Evolutionary conservation across 2,797 vertebrate genomes (phyloP).

Genomic region (Amazonetta brasiliensis): DNA sequence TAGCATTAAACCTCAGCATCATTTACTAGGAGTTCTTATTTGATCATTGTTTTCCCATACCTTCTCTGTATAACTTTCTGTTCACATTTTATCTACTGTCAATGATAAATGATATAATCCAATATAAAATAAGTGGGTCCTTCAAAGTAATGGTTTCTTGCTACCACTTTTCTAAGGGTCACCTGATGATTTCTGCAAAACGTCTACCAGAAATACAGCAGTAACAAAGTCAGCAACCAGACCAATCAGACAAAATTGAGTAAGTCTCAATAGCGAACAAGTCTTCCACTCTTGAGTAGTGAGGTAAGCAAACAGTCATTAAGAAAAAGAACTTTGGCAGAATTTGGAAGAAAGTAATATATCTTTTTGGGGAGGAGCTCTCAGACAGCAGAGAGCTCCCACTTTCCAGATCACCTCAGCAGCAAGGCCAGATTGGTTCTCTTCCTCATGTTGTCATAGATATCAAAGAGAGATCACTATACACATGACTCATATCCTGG

Average conservation of each 20-base stretch:
- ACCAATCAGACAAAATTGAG: not conserved
- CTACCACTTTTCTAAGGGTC: not conserved
- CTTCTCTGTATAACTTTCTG: not conserved
- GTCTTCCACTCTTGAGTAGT: not conserved
- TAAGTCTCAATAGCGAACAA: not conserved
- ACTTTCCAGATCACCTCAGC: not conserved
- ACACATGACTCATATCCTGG: not conserved
- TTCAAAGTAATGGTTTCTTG: not conserved
- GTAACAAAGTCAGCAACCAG: fast-evolving
- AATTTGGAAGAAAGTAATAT: not conserved
- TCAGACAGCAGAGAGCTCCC: not conserved
- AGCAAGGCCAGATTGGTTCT: not conserved
- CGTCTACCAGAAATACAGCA: not conserved
- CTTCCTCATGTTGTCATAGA: not conserved
- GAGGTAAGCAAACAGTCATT: not conserved
- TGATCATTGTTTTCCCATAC: not conserved
- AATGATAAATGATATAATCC: not conserved
- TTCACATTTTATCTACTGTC: not conserved
- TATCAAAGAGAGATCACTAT: not conserved
- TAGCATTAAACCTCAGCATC: not conserved
- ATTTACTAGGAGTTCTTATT: not conserved
- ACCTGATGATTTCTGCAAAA: not conserved
- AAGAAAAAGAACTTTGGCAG: not conserved
- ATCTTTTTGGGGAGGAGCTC: not conserved
- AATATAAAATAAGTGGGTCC: not conserved